phyloP scores from a whole-genome alignment of 2,797 vertebrate genomes.

The Yasuhikotakia modesta region DNA sequence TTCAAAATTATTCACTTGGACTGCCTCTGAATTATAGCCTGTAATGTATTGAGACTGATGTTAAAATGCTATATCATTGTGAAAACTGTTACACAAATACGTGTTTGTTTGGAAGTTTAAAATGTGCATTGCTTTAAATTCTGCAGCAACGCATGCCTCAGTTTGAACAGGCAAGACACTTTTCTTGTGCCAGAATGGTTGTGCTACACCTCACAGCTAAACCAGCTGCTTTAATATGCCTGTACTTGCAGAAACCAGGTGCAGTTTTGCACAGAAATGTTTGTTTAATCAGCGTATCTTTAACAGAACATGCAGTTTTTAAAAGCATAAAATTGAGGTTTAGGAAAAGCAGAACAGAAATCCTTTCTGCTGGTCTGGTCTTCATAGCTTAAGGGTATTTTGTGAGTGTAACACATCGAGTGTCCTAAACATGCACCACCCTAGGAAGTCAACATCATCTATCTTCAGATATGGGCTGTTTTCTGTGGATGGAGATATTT shows the following conservation, averaged over 20 bases:
- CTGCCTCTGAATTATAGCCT: not conserved
- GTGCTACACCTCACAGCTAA: not conserved
- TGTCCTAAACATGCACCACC: too few relatives aligned
- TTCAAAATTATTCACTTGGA: conserved; percentile 14
- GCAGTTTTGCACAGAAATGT: conserved; percentile 6
- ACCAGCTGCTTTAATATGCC: conserved; percentile 39
- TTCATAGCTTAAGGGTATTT: not conserved
- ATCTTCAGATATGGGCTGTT: conserved; percentile 40
- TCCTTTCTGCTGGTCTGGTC: not conserved
- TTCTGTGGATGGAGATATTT: conserved; percentile 32
- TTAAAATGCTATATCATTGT: not conserved
- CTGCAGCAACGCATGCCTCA: too few relatives aligned
- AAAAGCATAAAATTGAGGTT: not conserved
- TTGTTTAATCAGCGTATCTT: conserved; percentile 4
- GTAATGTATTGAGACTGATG: conserved; percentile 15
- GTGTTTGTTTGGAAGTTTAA: too few relatives aligned
- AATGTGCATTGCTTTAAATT: too few relatives aligned
- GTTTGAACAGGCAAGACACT: too few relatives aligned
- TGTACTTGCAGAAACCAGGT: conserved; percentile 35
- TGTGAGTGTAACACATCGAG: conserved; percentile 19
- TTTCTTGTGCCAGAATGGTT: conserved; percentile 23
- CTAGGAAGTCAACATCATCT: too few relatives aligned
- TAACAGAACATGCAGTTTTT: not conserved
- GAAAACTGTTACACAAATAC: not conserved
- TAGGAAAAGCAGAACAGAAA: not conserved